Evolutionary conservation across 2,888 invertebrate species (phyloP), one percentile per base, ranked within the genome.

Genomic region (Hemistola chrysoprasaria): DNA sequence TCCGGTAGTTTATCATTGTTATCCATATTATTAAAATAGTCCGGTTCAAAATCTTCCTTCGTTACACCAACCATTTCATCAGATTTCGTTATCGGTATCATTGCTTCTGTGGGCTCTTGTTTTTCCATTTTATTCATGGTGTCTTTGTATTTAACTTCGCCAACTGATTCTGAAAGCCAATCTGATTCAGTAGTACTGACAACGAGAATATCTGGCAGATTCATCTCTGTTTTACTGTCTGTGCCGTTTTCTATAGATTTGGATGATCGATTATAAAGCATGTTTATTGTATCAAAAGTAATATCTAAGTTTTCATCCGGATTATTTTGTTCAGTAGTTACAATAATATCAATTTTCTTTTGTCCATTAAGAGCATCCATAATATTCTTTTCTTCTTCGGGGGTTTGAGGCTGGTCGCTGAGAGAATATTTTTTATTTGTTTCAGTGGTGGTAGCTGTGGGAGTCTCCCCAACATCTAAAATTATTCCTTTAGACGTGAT

Each of bases 1-100:
- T 82, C 77, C 34, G 64, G 47, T 38, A 58, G 58, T 65, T 78
- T 79, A 33, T 50, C 59, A 31, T 59, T 70, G 8, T 70, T 46
- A 28, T 65, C 71, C 64, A 79, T 71, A 40, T 72, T 77, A 53
- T 52, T 81, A 40, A 86, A 64, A 50, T 88, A 86, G 61, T 87
- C 86, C 0, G 86, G 82, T 50, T 84, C 86, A 49, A 80, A 79
- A 58, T 86, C 84, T 34, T 81, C 78, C 57, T 80, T 85, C 2
- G 56, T 53, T 21, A 59, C 38, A 1, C 69, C 76, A 11, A 83
- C 69, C 32, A 80, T 63, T 47, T 77, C 76, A 16, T 82, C 80
- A 37, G 72, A 46, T 68, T 76, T 79, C 10, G 44, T 59, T n/a
- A 57, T 28, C 10, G 44, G 59, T n/a, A 57, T 28, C 11, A 58